Base-by-base conservation (phyloP, 2,888 invertebrate species). In the Sicus ferrugineus region DNA sequence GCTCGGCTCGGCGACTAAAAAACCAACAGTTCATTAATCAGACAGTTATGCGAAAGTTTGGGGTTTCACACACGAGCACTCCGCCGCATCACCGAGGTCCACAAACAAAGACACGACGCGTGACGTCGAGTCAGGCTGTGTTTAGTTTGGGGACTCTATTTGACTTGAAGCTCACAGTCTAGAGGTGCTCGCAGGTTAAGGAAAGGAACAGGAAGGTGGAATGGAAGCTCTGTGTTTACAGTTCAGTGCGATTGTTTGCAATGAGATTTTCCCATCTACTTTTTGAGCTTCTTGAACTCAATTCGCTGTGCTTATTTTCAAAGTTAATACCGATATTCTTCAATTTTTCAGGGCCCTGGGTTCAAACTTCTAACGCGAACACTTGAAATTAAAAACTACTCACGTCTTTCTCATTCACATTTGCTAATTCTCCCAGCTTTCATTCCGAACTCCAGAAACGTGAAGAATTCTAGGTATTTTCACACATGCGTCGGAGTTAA, bases 11-110 rank as follows among this genome's bases (percentile, higher is more conserved):
- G 9, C 46, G 14, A 28, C 42, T 26, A 30, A 30, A 28, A 19
- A 42, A 42, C 9, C 26, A 78, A 78, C 74, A 59, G 75, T 77
- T 81, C 80, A 78, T 81, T 80, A 79, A 80, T 80, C 80, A 81
- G 77, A 77, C 67, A 61, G 67, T 58, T 64, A 72, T 67, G 68
- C 68, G 42, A 70, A 68, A 68, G 30, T 70, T 68, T 72, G 30
- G 65, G 68, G 50, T 68, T 23, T n/a, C 9, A 50, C 23, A 34
- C 28, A 67, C 56, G 50, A 34, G n/a, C 48, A n/a, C 7, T 23
- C 63, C 42, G 2, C 21, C 28, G 0, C 26, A 68, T 68, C 63
- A 31, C 50, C 19, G 1, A 48, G 26, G 16, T 30, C 23, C 21
- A 63, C 21, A 50, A 11, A 34, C 26, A 34, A 1, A 19, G 6